phyloP scores from a whole-genome alignment of 1,140 invertebrate genomes.

The Zaprionus gabonicus region DNA sequence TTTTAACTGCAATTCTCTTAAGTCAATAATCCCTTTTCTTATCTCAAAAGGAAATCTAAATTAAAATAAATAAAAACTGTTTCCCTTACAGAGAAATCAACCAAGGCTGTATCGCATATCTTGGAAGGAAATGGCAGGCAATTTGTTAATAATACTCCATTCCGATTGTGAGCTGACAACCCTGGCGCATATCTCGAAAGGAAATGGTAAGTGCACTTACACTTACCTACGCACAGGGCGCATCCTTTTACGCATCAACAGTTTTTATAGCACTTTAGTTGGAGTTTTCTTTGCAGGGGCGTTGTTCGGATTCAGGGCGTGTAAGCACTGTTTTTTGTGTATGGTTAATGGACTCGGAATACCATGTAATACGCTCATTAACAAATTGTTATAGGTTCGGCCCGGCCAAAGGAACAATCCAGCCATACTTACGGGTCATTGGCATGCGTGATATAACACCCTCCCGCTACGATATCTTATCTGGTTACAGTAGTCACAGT shows the following conservation, averaged over 20 bases:
- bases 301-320: constrained; percentile 48
- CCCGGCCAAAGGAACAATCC: background rate
- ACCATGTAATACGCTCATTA: constrained; percentile 75
- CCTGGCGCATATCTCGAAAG: constrained; percentile 48
- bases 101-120: background rate
- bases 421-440: constrained; percentile 6
- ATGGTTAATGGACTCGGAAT: constrained; percentile 17
- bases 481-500: constrained; percentile 1
- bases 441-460: background rate
- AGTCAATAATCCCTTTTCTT: background rate
- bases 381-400: constrained; percentile 60
- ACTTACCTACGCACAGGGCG: constrained; percentile 39
- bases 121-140: background rate
- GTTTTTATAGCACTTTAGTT: constrained; percentile 65
- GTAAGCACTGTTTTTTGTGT: background rate
- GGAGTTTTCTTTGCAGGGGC: constrained; percentile 21
- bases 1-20: background rate
- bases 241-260: constrained; percentile 78
- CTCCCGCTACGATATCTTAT: constrained; percentile 4
- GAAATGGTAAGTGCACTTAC: constrained; percentile 56
- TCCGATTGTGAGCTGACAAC: constrained; percentile 26
- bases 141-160: background rate
- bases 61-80: background rate
- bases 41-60: background rate
- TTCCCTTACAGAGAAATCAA: too few species aligned